These are phyloP conservation scores for Bombycilla garrulus DNA, from an alignment of 2,113 vertebrate genomes.

Conservation along the genomic window DNA sequence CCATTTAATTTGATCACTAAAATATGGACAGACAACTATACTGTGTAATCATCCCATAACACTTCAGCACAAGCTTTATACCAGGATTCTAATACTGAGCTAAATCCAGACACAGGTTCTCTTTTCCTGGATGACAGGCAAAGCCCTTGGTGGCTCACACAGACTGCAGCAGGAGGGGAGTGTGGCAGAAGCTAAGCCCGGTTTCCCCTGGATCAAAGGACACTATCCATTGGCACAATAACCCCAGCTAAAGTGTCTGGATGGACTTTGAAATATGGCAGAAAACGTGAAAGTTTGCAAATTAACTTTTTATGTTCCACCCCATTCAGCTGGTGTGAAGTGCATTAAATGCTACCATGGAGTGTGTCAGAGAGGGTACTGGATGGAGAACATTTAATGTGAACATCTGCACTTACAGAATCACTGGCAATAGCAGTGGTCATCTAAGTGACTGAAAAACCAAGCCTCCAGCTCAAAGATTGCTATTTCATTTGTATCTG, in stretches of 20 bases:
- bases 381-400: neutral
- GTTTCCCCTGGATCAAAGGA: constrained; percentile 37
- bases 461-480: constrained; percentile 16
- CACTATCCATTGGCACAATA: constrained; percentile 42
- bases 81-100: neutral
- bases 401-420: neutral
- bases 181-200: neutral
- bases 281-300: constrained; percentile 59
- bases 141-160: neutral
- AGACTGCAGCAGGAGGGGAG: neutral
- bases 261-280: constrained; percentile 66
- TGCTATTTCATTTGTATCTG: neutral
- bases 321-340: neutral
- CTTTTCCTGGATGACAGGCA: neutral
- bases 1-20: neutral
- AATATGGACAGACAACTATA: neutral
- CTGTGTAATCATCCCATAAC: neutral
- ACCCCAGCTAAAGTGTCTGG: constrained; percentile 40
- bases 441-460: neutral
- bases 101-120: neutral
- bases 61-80: neutral
- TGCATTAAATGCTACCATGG: neutral
- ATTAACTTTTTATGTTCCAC: constrained; percentile 61
- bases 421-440: neutral
- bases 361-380: neutral